phyloP scores from a whole-genome alignment of 2,797 vertebrate genomes.

The Protosalanx chinensis region DNA sequence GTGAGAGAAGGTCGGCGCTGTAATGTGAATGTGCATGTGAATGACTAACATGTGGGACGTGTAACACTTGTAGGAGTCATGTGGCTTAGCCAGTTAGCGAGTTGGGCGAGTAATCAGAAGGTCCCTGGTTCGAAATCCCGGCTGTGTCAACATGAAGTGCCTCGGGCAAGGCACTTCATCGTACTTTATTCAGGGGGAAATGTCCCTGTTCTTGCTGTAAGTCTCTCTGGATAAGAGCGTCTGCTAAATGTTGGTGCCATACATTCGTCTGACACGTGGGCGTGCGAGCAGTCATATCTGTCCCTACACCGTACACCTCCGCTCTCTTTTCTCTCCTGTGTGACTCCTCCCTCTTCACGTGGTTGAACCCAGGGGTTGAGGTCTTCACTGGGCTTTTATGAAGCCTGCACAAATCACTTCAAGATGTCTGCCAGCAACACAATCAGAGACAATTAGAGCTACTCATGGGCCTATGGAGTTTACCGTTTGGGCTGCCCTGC shows the following conservation, averaged over 20 bases:
- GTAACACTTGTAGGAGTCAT: no score
- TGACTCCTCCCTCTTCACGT: neutral
- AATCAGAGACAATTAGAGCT: constrained; percentile 63
- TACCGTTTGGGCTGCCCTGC: constrained; percentile 39
- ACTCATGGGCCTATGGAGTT: constrained; percentile 44
- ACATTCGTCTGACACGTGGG: constrained; percentile 1
- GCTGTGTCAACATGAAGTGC: no score
- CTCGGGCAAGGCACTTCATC: no score
- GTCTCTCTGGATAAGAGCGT: no score
- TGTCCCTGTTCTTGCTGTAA: no score
- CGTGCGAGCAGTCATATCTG: neutral
- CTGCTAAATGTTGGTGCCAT: neutral
- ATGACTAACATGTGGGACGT: constrained; percentile 6
- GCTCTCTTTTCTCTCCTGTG: neutral
- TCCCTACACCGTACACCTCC: neutral
- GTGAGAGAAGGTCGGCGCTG: neutral
- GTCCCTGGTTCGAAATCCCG: no score
- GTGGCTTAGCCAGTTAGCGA: no score
- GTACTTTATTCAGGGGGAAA: no score
- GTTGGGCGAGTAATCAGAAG: no score
- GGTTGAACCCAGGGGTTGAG: constrained; percentile 32
- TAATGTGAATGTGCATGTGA: neutral
- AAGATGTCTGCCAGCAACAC: constrained; percentile 59
- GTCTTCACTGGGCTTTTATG: constrained; percentile 37
- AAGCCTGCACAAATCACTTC: constrained; percentile 64